phyloP scores from a whole-genome alignment of 2,888 invertebrate genomes.

The Synergus japonicus region DNA sequence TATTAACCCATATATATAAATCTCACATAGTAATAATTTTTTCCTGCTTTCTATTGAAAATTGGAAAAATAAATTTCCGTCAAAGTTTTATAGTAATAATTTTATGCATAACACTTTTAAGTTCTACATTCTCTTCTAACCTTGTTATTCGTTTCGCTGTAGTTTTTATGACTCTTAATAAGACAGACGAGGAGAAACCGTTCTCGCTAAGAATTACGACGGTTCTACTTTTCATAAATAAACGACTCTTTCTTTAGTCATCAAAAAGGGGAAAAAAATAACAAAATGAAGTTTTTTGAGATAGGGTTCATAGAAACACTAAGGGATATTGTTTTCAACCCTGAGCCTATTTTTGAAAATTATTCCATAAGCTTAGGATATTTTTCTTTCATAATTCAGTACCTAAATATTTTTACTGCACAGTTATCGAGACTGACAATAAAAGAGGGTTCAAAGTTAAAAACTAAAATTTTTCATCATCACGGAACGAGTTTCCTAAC shows the following conservation, averaged over 20 bases:
- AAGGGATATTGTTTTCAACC: too few relatives aligned
- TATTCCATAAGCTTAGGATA: too few relatives aligned
- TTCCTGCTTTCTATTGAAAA: too few relatives aligned
- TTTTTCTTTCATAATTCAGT: too few relatives aligned
- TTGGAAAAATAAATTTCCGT: too few relatives aligned
- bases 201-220: neutral
- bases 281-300: too few relatives aligned
- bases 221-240: neutral
- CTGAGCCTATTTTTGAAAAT: too few relatives aligned
- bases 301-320: too few relatives aligned
- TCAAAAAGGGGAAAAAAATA: neutral
- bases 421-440: neutral
- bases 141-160: neutral
- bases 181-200: neutral
- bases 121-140: neutral
- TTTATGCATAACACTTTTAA: neutral
- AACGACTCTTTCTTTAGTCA: neutral
- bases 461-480: neutral
- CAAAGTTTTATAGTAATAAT: too few relatives aligned
- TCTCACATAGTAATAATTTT: too few relatives aligned
- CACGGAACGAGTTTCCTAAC: neutral
- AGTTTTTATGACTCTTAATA: constrained; percentile 1
- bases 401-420: too few relatives aligned
- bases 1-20: neutral
- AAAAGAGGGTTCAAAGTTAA: neutral